Conservation (phyloP, 2,888 invertebrate genomes). For the Spicauda simplicius region DNA sequence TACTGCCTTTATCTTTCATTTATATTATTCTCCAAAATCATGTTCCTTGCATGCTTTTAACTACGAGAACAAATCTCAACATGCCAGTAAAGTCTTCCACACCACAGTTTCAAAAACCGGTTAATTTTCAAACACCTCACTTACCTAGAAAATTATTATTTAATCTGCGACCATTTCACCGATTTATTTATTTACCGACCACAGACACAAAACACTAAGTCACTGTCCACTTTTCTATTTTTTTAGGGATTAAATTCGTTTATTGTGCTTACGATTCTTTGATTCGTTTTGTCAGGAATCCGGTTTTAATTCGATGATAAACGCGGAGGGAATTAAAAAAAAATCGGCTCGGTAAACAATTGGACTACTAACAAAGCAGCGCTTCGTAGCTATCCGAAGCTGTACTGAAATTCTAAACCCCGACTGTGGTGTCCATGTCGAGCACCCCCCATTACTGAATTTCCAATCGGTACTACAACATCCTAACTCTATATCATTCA, state of each 20-base stretch:
- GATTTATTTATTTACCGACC: slow-evolving; percentile 44
- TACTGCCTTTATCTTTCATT: slow-evolving; percentile 44
- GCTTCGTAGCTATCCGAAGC: slow-evolving; percentile 83
- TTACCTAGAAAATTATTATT: slow-evolving; percentile 67
- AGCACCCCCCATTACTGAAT: slow-evolving; percentile 84
- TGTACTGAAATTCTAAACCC: slow-evolving; percentile 85
- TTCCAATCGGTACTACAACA: slow-evolving; percentile 61
- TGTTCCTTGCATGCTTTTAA: slow-evolving; percentile 70
- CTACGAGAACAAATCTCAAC: slow-evolving; percentile 49
- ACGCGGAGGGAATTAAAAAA: slow-evolving; percentile 62
- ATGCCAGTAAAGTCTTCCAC: slow-evolving; percentile 72
- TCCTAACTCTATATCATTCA: slow-evolving; percentile 40
- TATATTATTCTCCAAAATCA: slow-evolving; percentile 44
- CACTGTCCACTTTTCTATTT: slow-evolving; percentile 46
- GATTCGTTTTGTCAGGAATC: slow-evolving; percentile 44
- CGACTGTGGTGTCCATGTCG: slow-evolving; percentile 82
- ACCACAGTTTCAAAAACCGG: slow-evolving; percentile 64
- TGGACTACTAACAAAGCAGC: slow-evolving; percentile 79
- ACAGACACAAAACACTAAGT: slow-evolving; percentile 45
- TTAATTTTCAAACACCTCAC: slow-evolving; percentile 74
- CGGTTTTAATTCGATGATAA: slow-evolving; percentile 48
- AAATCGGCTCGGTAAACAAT: slow-evolving; percentile 78
- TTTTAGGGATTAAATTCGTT: slow-evolving; percentile 29
- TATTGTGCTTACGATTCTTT: slow-evolving; percentile 37
- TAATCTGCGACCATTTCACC: slow-evolving; percentile 50